These are phyloP conservation scores for Conger conger DNA, from an alignment of 2,113 vertebrate species.

Conservation along the genomic window DNA sequence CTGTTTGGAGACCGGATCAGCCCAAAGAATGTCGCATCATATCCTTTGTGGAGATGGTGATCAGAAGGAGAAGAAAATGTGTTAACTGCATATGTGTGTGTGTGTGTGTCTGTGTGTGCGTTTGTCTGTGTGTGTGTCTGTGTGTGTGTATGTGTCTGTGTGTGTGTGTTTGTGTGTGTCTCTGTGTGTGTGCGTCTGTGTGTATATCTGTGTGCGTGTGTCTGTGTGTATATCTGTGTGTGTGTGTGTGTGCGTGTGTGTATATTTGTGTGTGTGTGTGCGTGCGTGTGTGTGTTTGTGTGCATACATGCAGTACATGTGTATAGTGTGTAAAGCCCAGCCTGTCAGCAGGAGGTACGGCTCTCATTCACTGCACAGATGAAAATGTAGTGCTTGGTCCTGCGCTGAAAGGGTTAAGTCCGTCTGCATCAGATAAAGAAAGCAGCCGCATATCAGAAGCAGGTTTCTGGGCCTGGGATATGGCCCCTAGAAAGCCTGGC, in stretches of 20 bases:
- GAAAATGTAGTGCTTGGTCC: not conserved
- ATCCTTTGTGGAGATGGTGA: not conserved
- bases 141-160: too few species aligned
- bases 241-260: too few species aligned
- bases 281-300: not conserved
- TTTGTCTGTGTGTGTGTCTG: too few species aligned
- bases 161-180: too few species aligned
- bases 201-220: too few species aligned
- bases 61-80: not conserved
- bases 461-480: constrained; percentile 69
- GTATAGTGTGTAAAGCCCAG: not conserved
- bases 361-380: not conserved
- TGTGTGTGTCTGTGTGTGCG: not conserved
- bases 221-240: too few species aligned
- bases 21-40: not conserved
- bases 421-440: not conserved
- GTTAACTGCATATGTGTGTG: not conserved
- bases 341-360: not conserved
- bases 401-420: constrained; percentile 17
- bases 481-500: constrained; percentile 31
- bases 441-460: constrained; percentile 51
- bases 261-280: too few species aligned
- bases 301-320: not conserved
- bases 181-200: too few species aligned
- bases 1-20: not conserved